These are phyloP conservation scores for Eumaeus atala DNA, from an alignment of 1,140 invertebrate species.

Conservation along the genomic window DNA sequence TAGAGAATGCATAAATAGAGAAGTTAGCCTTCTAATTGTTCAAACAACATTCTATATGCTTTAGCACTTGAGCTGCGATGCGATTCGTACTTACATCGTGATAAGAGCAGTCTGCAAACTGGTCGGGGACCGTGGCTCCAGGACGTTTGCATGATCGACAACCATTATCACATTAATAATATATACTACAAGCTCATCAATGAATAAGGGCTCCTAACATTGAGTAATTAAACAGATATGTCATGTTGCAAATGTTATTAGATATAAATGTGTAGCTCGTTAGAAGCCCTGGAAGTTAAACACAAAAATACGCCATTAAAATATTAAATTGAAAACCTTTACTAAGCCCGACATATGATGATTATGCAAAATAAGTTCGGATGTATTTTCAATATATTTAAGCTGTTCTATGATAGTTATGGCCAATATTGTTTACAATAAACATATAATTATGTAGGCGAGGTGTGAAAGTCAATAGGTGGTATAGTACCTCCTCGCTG, in stretches of 20 bases:
- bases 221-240: neutral
- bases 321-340: conserved; percentile 20
- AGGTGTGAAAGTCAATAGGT: neutral
- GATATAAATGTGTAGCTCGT: conserved; percentile 11
- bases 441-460: neutral
- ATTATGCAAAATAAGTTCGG: conserved; percentile 19
- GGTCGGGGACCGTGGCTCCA: conserved; percentile 50
- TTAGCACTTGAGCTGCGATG: conserved; percentile 57
- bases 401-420: neutral
- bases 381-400: conserved; percentile 11
- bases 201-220: conserved; percentile 42
- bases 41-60: conserved; percentile 64
- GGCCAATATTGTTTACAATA: conserved; percentile 2
- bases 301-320: conserved; percentile 22
- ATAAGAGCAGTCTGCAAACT: conserved; percentile 56
- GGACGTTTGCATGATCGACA: conserved; percentile 69
- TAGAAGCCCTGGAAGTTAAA: conserved; percentile 32
- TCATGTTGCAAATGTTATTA: no score
- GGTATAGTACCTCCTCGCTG: conserved; percentile 88
- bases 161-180: conserved; percentile 72
- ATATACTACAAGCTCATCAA: conserved; percentile 58
- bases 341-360: conserved; percentile 25
- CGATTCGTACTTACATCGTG: conserved; percentile 64
- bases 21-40: conserved; percentile 43
- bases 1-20: conserved; percentile 62